Conservation (phyloP, 2,888 invertebrate genomes). For the Atrina japonica region DNA sequence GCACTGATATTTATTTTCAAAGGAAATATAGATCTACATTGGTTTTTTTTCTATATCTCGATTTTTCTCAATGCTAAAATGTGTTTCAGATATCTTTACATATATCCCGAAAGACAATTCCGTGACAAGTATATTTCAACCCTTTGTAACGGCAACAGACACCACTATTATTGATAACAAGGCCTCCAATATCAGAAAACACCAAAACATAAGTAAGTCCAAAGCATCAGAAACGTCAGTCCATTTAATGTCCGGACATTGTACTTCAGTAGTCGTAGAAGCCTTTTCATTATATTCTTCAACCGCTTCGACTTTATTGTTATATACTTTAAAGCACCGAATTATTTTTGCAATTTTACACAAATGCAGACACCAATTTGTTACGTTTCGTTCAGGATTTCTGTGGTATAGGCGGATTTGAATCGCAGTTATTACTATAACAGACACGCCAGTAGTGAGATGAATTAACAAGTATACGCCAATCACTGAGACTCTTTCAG, state of each 20-base stretch:
- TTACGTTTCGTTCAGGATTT: background rate
- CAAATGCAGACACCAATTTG: background rate
- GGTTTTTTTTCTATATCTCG: no score
- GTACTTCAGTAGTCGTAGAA: background rate
- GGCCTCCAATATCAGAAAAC: slow-evolving; percentile 25
- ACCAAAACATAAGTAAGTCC: slow-evolving; percentile 21
- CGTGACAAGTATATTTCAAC: no score
- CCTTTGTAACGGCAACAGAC: background rate
- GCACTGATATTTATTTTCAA: no score
- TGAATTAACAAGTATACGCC: slow-evolving; percentile 13
- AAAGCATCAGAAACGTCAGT: slow-evolving; percentile 10
- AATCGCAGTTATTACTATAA: slow-evolving; percentile 6
- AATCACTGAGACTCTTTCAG: slow-evolving; percentile 22
- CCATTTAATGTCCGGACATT: background rate
- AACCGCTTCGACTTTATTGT: background rate
- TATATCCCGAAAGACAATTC: no score
- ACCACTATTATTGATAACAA: background rate
- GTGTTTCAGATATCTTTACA: no score
- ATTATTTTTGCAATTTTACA: background rate
- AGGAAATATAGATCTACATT: no score
- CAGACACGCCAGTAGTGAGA: background rate
- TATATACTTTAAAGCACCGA: background rate
- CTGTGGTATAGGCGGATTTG: slow-evolving; percentile 14
- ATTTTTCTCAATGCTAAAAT: no score
- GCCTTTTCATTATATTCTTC: background rate